Conservation (phyloP, 2,797 vertebrate species). For the Hoplostethus mediterraneus region DNA sequence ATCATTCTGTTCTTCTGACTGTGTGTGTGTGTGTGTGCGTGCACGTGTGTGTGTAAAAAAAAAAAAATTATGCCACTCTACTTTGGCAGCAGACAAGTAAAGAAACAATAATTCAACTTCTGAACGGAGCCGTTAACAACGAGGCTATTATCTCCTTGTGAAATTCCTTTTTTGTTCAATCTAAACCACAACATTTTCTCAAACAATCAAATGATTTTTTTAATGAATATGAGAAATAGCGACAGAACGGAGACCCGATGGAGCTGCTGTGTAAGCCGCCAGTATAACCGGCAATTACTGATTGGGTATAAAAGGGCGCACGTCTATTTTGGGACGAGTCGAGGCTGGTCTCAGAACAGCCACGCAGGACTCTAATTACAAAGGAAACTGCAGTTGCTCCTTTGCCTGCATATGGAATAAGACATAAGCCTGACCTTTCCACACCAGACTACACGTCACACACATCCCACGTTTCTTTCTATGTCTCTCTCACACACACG, state of each 20-base stretch:
- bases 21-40: conserved; percentile 7
- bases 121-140: conserved; percentile 59
- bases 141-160: conserved; percentile 57
- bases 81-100: conserved; percentile 58
- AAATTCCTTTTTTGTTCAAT: conserved; percentile 60
- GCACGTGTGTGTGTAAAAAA: conserved; percentile 22
- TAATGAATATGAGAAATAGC: conserved; percentile 40
- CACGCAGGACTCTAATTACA: conserved; percentile 36
- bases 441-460: conserved; percentile 7
- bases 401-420: conserved; percentile 29
- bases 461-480: background rate
- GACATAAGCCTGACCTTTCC: conserved; percentile 41
- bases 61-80: conserved; percentile 68
- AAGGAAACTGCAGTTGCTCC: conserved; percentile 5
- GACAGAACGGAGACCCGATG: background rate
- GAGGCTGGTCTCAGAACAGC: conserved; percentile 27
- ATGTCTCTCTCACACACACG: background rate
- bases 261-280: conserved; percentile 42
- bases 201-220: conserved; percentile 49
- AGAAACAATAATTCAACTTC: conserved; percentile 64
- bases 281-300: conserved; percentile 46
- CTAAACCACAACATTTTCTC: conserved; percentile 67
- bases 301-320: conserved; percentile 59
- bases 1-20: conserved; percentile 69
- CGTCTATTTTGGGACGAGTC: conserved; percentile 51